phyloP scores from a whole-genome alignment of 2,113 vertebrate genomes.

The Semicossyphus pulcher region DNA sequence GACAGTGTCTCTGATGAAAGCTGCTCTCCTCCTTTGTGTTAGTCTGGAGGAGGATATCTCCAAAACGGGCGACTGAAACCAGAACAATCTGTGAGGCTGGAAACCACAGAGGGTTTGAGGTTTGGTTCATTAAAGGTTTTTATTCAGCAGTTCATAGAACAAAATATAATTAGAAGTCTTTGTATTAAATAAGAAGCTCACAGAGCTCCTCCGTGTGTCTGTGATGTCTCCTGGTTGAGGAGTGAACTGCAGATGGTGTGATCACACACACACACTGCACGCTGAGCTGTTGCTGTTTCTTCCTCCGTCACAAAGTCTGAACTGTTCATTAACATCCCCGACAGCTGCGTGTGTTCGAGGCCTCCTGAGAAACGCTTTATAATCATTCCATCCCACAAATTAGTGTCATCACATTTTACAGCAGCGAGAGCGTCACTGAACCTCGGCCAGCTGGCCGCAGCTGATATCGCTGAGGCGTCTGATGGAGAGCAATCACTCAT shows the following conservation, averaged over 20 bases:
- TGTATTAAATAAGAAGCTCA: no score
- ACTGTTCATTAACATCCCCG: conserved; percentile 9
- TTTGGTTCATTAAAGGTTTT: no score
- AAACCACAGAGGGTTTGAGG: no score
- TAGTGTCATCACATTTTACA: conserved; percentile 12
- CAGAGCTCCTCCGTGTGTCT: not conserved
- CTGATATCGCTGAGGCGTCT: conserved; percentile 2
- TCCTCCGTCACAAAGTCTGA: not conserved
- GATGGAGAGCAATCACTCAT: conserved; percentile 11
- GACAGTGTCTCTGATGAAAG: no score
- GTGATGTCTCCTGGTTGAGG: not conserved
- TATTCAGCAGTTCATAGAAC: no score
- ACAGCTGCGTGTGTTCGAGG: conserved; percentile 4
- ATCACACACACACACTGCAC: conserved; percentile 1
- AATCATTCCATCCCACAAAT: conserved; percentile 24
- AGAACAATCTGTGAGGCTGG: no score
- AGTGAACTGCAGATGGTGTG: conserved; percentile 15
- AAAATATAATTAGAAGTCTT: no score
- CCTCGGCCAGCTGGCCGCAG: conserved; percentile 10
- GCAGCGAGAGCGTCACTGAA: not conserved
- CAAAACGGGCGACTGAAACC: no score
- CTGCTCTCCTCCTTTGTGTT: no score
- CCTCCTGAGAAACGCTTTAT: conserved; percentile 16
- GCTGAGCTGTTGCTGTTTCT: not conserved
- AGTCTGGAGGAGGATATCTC: no score